These are phyloP conservation scores for Eupithecia vulgata DNA, from an alignment of 2,888 invertebrate species.

Conservation along the genomic window DNA sequence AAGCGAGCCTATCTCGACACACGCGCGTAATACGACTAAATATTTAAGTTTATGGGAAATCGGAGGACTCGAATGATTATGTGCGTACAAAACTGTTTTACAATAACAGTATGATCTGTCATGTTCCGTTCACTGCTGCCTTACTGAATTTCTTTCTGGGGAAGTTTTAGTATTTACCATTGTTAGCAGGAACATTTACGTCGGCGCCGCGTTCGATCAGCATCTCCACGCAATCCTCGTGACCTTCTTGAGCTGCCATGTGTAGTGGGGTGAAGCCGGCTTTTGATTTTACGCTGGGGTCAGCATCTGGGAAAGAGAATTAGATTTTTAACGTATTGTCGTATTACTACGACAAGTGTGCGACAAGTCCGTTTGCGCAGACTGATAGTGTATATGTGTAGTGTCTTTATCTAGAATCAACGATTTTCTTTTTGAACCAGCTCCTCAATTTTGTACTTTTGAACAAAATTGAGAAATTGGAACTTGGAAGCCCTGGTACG, in stretches of 20 bases:
- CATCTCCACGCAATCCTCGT: constrained; percentile 96
- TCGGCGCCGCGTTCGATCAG: constrained; percentile 95
- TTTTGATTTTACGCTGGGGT: constrained; percentile 96
- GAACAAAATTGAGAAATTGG: no score
- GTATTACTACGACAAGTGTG: no score
- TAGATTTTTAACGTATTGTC: not conserved
- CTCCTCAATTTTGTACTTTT: no score
- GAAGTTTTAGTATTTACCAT: constrained; percentile 75
- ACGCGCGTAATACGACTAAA: no score
- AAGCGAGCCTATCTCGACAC: not conserved
- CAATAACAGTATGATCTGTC: not conserved
- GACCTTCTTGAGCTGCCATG: constrained; percentile 96
- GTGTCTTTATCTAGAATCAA: no score
- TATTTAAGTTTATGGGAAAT: not conserved
- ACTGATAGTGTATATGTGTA: no score
- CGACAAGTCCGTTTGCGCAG: not conserved
- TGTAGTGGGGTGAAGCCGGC: constrained; percentile 98
- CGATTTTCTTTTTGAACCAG: no score
- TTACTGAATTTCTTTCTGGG: not conserved
- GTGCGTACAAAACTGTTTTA: not conserved
- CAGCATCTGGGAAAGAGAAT: constrained; percentile 81
- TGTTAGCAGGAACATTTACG: constrained; percentile 92
- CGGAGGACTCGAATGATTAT: not conserved
- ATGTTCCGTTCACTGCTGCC: not conserved
- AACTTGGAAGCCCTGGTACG: no score